Evolutionary conservation across 1,140 invertebrate species (phyloP), one percentile per base, ranked within the genome.

Genomic region (Euura saliciscinereae): DNA sequence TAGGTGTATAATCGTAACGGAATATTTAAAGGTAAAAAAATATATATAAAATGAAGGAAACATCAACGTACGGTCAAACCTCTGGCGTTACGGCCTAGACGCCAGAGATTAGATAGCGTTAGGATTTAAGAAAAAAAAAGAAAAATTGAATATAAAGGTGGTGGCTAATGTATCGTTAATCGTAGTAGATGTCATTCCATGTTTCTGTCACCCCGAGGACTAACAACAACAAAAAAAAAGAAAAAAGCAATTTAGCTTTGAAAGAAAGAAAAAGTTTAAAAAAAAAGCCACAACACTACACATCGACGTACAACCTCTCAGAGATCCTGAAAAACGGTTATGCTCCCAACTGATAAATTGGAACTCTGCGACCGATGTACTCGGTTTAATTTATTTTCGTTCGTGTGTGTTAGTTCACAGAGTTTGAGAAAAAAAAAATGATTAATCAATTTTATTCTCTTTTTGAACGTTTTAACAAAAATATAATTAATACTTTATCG

Each of bases 121-220:
- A 68, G 72, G 68, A 76, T 77, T 76, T 74, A 70, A 28, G 28
- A 1, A 28, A 28, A 28, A 75, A 67, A 73, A 28, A 75, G 65
- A 73, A 71, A 71, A 66, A 42, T 74, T 77, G 46, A 69, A 78
- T 78, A 28, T 28, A 77, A 84, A 71, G 83, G 81, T 85, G 84
- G 74, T 84, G 83, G 83, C 71, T 81, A 83, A 68, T 80, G 76
- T 76, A 78, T 77, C 43, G 72, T 75, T 81, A 75, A 79, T 78
- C 73, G 75, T 74, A 74, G 75, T 85, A 85, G 82, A 74, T 82
- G 80, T 85, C 82, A 83, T 86, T 86, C 83, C 83, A 83, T 80
- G 70, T 81, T 83, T 85, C 80, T 83, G 80, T 81, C 70, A 76
- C 82, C 79, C 82, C 82, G 79, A 85, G 83, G 83, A 84, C 75